Percentiles rank a stretch among this genome's conserved stretches.
Conservation (phyloP, 2,113 vertebrate genomes). For the Asarcornis scutulata region DNA sequence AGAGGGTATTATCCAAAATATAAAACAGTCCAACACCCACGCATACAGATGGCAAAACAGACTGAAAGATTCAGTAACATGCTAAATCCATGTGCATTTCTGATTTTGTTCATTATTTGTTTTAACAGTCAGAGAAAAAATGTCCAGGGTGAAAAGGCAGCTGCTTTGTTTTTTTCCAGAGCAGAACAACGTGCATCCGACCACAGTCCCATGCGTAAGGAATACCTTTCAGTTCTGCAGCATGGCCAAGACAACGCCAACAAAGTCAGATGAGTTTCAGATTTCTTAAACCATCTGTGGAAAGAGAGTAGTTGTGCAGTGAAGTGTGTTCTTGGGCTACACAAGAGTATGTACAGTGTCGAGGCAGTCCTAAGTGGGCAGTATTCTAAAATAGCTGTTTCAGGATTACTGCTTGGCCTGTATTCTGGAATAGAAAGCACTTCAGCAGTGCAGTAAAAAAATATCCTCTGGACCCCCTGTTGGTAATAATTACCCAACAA, state of each 20-base stretch:
- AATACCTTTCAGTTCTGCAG: neutral
- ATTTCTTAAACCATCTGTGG: neutral
- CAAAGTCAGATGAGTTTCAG: neutral
- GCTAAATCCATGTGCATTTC: neutral
- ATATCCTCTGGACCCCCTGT: neutral
- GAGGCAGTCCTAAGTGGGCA: neutral
- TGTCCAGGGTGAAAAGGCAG: constrained; percentile 11
- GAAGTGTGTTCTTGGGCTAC: neutral
- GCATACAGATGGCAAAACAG: neutral
- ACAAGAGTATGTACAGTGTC: neutral
- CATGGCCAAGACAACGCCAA: neutral
- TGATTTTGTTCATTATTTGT: constrained; percentile 35
- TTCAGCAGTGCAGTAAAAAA: neutral
- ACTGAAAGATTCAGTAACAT: neutral
- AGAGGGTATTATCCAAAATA: neutral
- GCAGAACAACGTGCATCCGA: constrained; percentile 33
- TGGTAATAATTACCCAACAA: constrained; percentile 8
- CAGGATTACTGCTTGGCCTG: neutral
- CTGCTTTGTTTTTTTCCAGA: constrained; percentile 30
- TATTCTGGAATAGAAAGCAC: neutral
- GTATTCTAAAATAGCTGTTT: neutral
- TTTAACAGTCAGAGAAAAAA: constrained; percentile 37
- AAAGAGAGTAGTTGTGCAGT: neutral
- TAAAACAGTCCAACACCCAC: neutral
- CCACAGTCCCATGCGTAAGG: neutral